Evolutionary conservation across 2,888 invertebrate species (phyloP).

Genomic region (Thelaira solivaga): DNA sequence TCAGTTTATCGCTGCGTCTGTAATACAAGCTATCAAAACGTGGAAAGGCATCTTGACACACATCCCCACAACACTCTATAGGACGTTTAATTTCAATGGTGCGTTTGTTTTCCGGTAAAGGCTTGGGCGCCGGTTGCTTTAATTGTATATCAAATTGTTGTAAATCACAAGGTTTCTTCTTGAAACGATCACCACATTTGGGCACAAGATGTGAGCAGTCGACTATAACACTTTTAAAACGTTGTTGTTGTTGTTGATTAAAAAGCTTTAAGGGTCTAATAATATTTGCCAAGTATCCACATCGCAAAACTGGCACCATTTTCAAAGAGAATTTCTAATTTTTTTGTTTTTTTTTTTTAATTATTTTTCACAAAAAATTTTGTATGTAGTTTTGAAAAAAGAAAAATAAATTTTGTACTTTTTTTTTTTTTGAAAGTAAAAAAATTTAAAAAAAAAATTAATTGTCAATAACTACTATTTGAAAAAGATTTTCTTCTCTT

Average conservation of each 20-base stretch:
- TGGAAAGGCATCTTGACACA: slow-evolving; percentile 53
- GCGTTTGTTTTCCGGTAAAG: neutral
- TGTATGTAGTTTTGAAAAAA: too few relatives aligned
- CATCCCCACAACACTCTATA: slow-evolving; percentile 34
- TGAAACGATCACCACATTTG: slow-evolving; percentile 16
- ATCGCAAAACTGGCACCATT: too few relatives aligned
- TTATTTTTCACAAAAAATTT: too few relatives aligned
- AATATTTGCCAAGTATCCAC: neutral
- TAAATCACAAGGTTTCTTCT: neutral
- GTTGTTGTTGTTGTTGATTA: neutral
- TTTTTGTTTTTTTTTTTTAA: too few relatives aligned
- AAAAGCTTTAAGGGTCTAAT: neutral
- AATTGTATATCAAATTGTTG: neutral
- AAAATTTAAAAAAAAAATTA: too few relatives aligned
- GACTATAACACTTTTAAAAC: neutral
- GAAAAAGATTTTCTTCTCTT: too few relatives aligned
- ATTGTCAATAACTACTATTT: too few relatives aligned
- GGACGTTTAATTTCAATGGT: neutral
- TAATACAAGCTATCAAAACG: slow-evolving; percentile 73
- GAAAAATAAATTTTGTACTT: too few relatives aligned
- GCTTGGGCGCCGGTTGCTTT: neutral
- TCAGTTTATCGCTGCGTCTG: slow-evolving; percentile 69
- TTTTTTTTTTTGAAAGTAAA: too few relatives aligned
- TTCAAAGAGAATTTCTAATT: too few relatives aligned
- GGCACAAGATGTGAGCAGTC: neutral